Conservation (phyloP, 2,888 invertebrate genomes). For the Ganaspis brasiliensis region DNA sequence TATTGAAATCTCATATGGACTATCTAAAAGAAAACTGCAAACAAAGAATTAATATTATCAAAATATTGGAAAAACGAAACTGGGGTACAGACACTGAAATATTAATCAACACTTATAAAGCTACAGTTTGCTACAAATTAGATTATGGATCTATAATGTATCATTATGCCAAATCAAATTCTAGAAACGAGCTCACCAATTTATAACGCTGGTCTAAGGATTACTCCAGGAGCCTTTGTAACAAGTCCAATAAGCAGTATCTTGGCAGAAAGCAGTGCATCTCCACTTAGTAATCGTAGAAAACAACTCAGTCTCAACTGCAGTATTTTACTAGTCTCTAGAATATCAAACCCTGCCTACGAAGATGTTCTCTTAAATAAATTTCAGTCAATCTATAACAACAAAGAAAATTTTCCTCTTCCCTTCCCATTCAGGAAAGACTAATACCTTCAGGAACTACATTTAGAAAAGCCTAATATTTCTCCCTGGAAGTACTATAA, state of each 20-base stretch:
- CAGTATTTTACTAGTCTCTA: too few relatives aligned
- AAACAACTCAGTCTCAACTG: background rate
- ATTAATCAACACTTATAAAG: conserved; percentile 51
- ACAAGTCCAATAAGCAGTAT: background rate
- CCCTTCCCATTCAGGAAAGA: too few relatives aligned
- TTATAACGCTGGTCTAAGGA: conserved; percentile 19
- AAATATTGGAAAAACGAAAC: conserved; percentile 48
- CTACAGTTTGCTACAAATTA: conserved; percentile 46
- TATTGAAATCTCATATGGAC: conserved; percentile 54
- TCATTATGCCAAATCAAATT: conserved; percentile 49
- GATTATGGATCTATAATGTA: conserved; percentile 63
- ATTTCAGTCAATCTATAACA: too few relatives aligned
- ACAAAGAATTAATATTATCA: conserved; percentile 53
- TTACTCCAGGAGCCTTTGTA: background rate
- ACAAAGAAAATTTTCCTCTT: too few relatives aligned
- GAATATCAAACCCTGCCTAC: too few relatives aligned
- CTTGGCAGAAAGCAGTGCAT: background rate
- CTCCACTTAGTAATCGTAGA: background rate
- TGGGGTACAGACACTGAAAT: conserved; percentile 49
- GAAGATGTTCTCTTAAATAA: too few relatives aligned
- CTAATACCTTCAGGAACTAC: too few relatives aligned
- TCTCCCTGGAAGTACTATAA: too few relatives aligned
- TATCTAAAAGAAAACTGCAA: conserved; percentile 47
- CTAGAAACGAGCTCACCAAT: conserved; percentile 11
- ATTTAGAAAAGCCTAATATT: too few relatives aligned